Conservation (phyloP, 2,113 vertebrate species). For the Anhinga rufa region DNA sequence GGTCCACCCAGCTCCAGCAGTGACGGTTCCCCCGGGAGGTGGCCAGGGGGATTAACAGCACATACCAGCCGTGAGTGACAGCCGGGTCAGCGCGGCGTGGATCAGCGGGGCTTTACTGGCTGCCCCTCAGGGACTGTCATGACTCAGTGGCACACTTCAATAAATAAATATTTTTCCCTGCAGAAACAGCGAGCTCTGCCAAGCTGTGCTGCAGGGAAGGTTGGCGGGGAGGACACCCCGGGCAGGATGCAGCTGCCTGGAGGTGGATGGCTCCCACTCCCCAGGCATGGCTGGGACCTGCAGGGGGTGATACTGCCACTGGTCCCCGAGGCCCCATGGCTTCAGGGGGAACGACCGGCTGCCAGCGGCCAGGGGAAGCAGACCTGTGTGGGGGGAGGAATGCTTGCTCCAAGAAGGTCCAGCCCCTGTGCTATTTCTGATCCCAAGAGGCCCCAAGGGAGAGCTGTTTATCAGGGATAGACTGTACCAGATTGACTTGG, state of each 20-base stretch:
- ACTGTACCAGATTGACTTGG: slow-evolving; percentile 51
- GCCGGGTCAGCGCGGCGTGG: accelerated
- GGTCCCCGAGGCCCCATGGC: neutral
- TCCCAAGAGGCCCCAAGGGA: slow-evolving; percentile 1
- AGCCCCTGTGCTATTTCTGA: slow-evolving; percentile 8
- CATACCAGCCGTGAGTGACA: neutral
- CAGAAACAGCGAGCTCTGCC: neutral
- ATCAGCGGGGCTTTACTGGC: neutral
- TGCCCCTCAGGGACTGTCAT: neutral
- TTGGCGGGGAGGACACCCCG: accelerated
- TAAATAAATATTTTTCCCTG: neutral
- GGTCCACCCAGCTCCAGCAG: neutral
- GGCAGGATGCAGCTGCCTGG: neutral
- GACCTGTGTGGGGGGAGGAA: neutral
- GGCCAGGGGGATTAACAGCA: neutral
- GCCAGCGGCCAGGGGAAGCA: neutral
- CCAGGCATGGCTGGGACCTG: accelerated
- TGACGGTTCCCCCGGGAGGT: accelerated
- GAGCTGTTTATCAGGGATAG: slow-evolving; percentile 46
- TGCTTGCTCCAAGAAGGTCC: slow-evolving; percentile 2
- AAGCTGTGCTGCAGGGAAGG: neutral
- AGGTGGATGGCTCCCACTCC: neutral
- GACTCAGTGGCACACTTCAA: neutral
- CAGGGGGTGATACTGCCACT: accelerated
- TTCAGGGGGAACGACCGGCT: accelerated